These are phyloP conservation scores for Okapia johnstoni DNA, from an alignment of 2,113 vertebrate genomes.

Conservation along the genomic window DNA sequence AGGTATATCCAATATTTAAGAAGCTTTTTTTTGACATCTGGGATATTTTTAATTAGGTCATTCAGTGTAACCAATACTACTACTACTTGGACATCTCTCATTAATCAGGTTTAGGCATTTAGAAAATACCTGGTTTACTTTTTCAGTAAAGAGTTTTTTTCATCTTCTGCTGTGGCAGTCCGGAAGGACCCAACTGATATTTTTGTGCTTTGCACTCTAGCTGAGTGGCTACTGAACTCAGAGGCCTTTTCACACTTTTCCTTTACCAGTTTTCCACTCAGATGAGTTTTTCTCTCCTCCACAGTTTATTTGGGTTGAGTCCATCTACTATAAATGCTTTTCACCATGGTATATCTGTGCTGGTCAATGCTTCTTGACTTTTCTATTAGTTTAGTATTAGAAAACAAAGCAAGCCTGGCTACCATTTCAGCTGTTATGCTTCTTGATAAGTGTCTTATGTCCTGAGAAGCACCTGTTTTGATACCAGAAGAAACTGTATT, in stretches of 20 bases:
- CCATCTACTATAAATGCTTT: slow-evolving; percentile 30
- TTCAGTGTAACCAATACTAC: slow-evolving; percentile 71
- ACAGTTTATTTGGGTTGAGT: slow-evolving; percentile 74
- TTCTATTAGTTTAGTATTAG: not conserved
- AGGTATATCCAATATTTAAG: slow-evolving; percentile 84
- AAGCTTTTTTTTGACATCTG: slow-evolving; percentile 78
- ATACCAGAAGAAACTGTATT: slow-evolving; percentile 12
- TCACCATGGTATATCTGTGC: slow-evolving; percentile 46
- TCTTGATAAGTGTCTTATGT: slow-evolving; percentile 9
- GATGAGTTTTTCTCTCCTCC: slow-evolving; percentile 82
- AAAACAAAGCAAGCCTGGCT: slow-evolving; percentile 3
- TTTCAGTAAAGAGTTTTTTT: slow-evolving; percentile 73
- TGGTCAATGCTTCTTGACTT: not conserved
- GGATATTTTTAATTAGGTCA: slow-evolving; percentile 68
- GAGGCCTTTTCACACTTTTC: slow-evolving; percentile 84
- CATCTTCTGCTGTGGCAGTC: slow-evolving; percentile 75
- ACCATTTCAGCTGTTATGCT: not conserved
- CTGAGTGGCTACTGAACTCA: not conserved
- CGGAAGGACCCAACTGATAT: slow-evolving; percentile 65
- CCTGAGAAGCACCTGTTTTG: not conserved
- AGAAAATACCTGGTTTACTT: slow-evolving; percentile 73
- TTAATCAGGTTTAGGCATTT: slow-evolving; percentile 77
- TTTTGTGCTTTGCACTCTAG: slow-evolving; percentile 33
- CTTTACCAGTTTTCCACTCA: slow-evolving; percentile 84
- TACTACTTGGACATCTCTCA: slow-evolving; percentile 70